These are phyloP conservation scores for Prochilodus magdalenae DNA, from an alignment of 2,113 vertebrate species.

Conservation along the genomic window DNA sequence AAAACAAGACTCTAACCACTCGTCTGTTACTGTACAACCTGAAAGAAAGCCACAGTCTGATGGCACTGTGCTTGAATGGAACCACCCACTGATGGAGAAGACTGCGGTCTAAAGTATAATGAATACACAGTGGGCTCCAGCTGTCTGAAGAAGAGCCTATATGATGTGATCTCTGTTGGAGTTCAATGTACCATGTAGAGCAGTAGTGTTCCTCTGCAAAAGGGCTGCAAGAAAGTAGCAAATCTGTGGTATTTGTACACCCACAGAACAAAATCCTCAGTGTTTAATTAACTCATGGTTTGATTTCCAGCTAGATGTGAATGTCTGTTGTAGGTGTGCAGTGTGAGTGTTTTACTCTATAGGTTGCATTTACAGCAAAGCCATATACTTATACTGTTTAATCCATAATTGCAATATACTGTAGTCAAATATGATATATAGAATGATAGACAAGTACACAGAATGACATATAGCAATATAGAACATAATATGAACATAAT, in stretches of 20 bases:
- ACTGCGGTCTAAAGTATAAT: constrained; percentile 36
- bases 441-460: too few relatives aligned
- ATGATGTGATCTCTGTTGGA: constrained; percentile 29
- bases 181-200: neutral
- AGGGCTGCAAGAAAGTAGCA: neutral
- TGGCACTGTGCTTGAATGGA: neutral
- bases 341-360: too few relatives aligned
- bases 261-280: neutral
- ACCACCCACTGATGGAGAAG: constrained; percentile 27
- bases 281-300: neutral
- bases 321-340: neutral
- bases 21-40: constrained; percentile 1
- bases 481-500: too few relatives aligned
- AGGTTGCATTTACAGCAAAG: too few relatives aligned
- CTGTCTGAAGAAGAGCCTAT: constrained; percentile 10
- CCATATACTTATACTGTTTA: too few relatives aligned
- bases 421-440: too few relatives aligned
- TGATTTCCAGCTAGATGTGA: neutral
- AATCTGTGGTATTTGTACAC: neutral
- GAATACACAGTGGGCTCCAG: constrained; percentile 20
- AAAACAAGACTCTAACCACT: neutral
- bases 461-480: too few relatives aligned
- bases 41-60: constrained; percentile 25
- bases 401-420: too few relatives aligned
- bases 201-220: neutral